Conservation (phyloP, 2,888 invertebrate genomes). For the Campoplex nolae region DNA sequence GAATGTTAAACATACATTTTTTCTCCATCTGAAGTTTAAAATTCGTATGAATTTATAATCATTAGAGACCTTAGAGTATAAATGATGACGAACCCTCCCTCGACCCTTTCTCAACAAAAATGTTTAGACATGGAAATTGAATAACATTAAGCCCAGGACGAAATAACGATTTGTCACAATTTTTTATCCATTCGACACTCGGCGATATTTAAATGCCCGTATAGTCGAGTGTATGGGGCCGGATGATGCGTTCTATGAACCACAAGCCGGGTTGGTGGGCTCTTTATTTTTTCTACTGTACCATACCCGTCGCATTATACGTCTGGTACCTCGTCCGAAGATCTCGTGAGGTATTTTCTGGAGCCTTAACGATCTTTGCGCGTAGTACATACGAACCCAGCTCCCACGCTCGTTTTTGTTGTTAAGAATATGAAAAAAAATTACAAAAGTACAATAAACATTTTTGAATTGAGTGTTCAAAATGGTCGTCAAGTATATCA, state of each 20-base stretch:
- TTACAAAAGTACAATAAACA: not conserved
- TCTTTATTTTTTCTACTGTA: conserved; percentile 91
- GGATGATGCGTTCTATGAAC: conserved; percentile 90
- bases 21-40: not conserved
- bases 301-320: conserved; percentile 90
- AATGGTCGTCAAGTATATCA: not conserved
- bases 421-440: not conserved
- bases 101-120: not conserved
- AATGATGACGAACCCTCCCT: not conserved
- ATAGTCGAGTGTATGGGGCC: conserved; percentile 90
- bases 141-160: not conserved
- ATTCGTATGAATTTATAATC: no score
- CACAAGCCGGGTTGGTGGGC: conserved; percentile 94
- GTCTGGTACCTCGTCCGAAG: conserved; percentile 89
- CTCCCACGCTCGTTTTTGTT: conserved; percentile 30
- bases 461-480: not conserved
- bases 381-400: conserved; percentile 27
- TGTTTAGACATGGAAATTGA: not conserved
- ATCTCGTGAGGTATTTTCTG: conserved; percentile 88
- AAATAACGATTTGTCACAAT: conserved; percentile 21
- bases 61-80: not conserved
- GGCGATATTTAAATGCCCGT: conserved; percentile 53
- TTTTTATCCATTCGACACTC: conserved; percentile 32
- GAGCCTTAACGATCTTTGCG: conserved; percentile 17
- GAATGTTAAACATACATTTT: not conserved